Evolutionary conservation across 2,888 invertebrate species (phyloP), one percentile per base, ranked within the genome.

Genomic region (Noctua janthe): DNA sequence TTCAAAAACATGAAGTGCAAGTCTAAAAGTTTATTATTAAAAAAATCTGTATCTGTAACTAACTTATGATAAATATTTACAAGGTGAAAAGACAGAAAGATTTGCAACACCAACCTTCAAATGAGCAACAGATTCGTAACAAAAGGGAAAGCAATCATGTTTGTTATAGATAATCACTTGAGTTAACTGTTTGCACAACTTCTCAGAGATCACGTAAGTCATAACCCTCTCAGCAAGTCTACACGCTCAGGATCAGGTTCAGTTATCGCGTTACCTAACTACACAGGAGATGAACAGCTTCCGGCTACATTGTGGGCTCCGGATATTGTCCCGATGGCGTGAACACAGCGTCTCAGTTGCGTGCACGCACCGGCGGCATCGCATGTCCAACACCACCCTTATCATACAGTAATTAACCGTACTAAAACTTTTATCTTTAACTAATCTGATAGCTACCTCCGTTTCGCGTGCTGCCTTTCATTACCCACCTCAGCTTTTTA

Each of bases 391-490:
- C 82, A 77, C 70, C 72, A 66, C 23, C 81, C 79, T 86, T 88
- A 88, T 88, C 89, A 51, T 49, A 43, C 80, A 82, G 84, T 87
- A 91, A 92, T 87, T 88, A 90, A 88, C 82, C 76, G 80, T 82
- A 85, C 80, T 84, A 87, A 84, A 70, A 82, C 83, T 82, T 89
- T 90, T 88, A 89, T 84, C 81, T 80, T 74, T 81, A 73, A 78
- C 75, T 76, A 77, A 89, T 88, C 88, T 81, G 71, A 73, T 78
- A 76, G 74, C 29, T 64, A 49, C 78, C 82, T 78, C 74, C 78
- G 80, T 83, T 88, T 92, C 67, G 92, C 93, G 92, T 93, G 93
- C 84, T 83, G 51, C 72, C 78, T 85, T 88, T 91, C 87, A 91
- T 92, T 91, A 87, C 79, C 64, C 64, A 59, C 43, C n/a, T 71